Base-by-base conservation (phyloP, 2,113 vertebrate genomes). In the Atrichornis clamosus region DNA sequence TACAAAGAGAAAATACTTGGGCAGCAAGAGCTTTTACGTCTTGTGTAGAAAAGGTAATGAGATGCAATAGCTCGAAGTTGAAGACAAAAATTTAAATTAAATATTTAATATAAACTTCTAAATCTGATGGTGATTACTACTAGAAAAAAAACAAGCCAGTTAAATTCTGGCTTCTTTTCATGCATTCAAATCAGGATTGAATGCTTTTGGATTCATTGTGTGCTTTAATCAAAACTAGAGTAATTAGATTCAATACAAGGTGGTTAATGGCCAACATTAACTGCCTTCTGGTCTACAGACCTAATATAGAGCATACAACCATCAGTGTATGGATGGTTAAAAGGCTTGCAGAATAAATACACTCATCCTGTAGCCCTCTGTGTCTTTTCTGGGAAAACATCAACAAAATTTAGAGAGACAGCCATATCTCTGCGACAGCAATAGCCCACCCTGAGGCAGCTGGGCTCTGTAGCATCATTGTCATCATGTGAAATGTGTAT, bases 31-130 rank as follows among this genome's bases (percentile, higher is more conserved):
- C 22, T 86, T 89, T 87, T 90, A 68, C 21, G 74, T 89, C 93
- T 87, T 91, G 15, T 87, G n/a, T 78, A 52, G 60, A 84, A 96
- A 94, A 95, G 65, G 41, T 82, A 91, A 87, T 81, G 53, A 52
- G 32, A 59, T 5, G 11, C 35, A 91, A 55, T 67, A 86, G 33
- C 60, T 91, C 1, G 5, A 86, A 93, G 55, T 32, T 90, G 59
- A 95, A 94, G 67, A 81, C 23, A 89, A 89, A 86, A 74, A 74
- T 26, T 60, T 67, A 89, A 89, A 74, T 70, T 49, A 91, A 86
- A 78, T 92, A 92, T 91, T 93, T 95, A 78, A 82, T 53, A 84
- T 44, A 91, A 93, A 84, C n/a, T 78, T 84, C 41, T 79, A 95
- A 87, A 84, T 81, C 13, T 72, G 24, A 41, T 37, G 24, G 47